Evolutionary conservation across 2,113 vertebrate species (phyloP), one percentile per base, ranked within the genome.

Genomic region (Hystrix brachyura): DNA sequence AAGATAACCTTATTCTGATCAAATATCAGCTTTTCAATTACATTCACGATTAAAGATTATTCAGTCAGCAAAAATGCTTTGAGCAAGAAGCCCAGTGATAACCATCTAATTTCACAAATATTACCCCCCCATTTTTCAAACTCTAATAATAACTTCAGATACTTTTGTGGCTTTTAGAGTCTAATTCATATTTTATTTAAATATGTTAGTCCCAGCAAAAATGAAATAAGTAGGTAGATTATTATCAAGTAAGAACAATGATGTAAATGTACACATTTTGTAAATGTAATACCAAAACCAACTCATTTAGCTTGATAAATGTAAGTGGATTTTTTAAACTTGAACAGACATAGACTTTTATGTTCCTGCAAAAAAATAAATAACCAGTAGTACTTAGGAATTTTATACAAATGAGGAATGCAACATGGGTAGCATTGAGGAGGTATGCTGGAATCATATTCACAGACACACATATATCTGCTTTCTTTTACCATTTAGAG

Each of bases 81-180:
- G 48, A 76, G 94, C 51, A 91, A 72, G 32, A 95, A 87, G 21
- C 72, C 29, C 10, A 71, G 43, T 86, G 79, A 91, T 69, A 93
- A 94, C 94, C 85, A 91, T 64, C 65, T 95, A 90, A 93, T 85
- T 94, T 89, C 19, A 91, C 27, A 91, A 94, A 32, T 72, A 85
- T 46, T 3, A 94, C 1, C 15, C 25, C 25, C 15, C 25, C 25
- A 46, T 82, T 94, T 43, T 87, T 90, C 43, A 91, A 89, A 94
- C 32, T 90, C n/a, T 78, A 69, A 72, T 86, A 95, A 79, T 91
- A 62, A 92, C 90, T 96, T 84, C 2, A 82, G 18, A 48, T 95
- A 65, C 15, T 55, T 72, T 19, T 79, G 3, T 76, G 48, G 14
- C 71, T 29, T 89, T 91, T 55, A 76, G 9, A 83, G 94, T 94